Base-by-base conservation (phyloP, 2,113 vertebrate species). In the Gallinago paraguaiae region DNA sequence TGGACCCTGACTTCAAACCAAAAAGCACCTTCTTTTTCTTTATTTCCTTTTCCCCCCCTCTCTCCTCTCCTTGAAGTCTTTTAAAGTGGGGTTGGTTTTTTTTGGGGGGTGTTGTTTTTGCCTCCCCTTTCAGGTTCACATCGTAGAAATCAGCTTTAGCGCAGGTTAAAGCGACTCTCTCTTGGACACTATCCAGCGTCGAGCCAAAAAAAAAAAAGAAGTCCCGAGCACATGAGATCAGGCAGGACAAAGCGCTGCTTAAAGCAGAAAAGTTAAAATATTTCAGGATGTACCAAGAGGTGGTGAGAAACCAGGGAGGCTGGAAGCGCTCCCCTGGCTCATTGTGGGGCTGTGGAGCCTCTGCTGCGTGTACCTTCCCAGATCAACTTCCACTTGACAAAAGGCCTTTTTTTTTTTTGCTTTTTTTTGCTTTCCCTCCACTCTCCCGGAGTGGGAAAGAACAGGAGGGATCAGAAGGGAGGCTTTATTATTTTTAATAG, bases 321-420 rank as follows among this genome's bases (percentile, higher is more conserved):
- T 96, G 69, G 95, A 74, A 95, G 94, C 54, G 37, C 76, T 95
- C 79, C 95, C 93, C 90, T 75, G 88, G 93, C 95, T 97, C 94
- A 5, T 25, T 43, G 77, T 86, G 82, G 90, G 72, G 77, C 87
- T 82, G 91, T 64, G 30, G 84, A 94, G 71, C 71, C 60, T 88
- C 60, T 41, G 70, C 91, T 71, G 57, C 28, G 11, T 95, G 59
- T 86, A 94, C 95, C 92, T 97, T 95, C 68, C 35, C 90, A 95
- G 94, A 97, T 93, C 94, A 97, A 97, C 96, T 94, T 95, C 84
- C 91, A 95, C 96, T 97, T 95, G 59, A 96, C 92, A 97, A 96
- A 94, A 93, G 80, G 93, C 65, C 48, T 86, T 94, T 67, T 72
- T 75, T 83, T 31, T 53, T 25, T 20, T 48, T 48, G 24, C 8